Conservation (phyloP, 2,113 vertebrate genomes). For the Gallinago paraguaiae region DNA sequence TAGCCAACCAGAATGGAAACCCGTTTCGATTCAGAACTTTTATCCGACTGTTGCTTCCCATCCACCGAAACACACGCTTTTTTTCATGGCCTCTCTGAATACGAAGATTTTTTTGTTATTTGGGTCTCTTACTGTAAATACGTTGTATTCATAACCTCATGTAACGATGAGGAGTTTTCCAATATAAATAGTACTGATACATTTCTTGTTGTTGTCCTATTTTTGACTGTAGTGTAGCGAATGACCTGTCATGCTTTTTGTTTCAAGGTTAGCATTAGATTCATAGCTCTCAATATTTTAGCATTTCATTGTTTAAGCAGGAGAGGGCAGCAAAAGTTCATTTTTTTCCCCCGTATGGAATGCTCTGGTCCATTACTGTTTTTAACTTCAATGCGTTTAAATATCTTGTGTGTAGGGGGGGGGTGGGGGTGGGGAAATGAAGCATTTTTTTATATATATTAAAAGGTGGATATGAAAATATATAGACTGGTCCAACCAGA, state of each 20-base stretch:
- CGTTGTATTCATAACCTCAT: conserved; percentile 76
- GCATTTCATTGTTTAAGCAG: conserved; percentile 78
- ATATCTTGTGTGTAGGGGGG: conserved; percentile 52
- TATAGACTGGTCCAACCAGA: conserved; percentile 65
- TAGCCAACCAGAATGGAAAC: conserved; percentile 44
- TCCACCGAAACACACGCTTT: conserved; percentile 33
- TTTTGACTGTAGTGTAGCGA: conserved; percentile 71
- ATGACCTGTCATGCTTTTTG: conserved; percentile 70
- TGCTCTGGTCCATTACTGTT: conserved; percentile 61
- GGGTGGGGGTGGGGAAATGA: conserved; percentile 32
- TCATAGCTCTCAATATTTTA: conserved; percentile 67
- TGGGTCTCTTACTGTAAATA: conserved; percentile 77
- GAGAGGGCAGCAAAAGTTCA: conserved; percentile 82
- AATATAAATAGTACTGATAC: conserved; percentile 78
- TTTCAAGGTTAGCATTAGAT: conserved; percentile 65
- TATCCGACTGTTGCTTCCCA: conserved; percentile 50
- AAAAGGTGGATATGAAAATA: conserved; percentile 74
- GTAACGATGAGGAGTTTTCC: conserved; percentile 73
- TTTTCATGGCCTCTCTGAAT: conserved; percentile 44
- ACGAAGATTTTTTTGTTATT: conserved; percentile 55
- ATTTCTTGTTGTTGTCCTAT: conserved; percentile 75
- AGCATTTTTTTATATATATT: conserved; percentile 68
- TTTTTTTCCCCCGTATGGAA: conserved; percentile 73
- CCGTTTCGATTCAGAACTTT: conserved; percentile 13
- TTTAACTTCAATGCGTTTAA: conserved; percentile 53